These are phyloP conservation scores for Mythimna vitellina DNA, from an alignment of 2,888 invertebrate species.

Conservation along the genomic window DNA sequence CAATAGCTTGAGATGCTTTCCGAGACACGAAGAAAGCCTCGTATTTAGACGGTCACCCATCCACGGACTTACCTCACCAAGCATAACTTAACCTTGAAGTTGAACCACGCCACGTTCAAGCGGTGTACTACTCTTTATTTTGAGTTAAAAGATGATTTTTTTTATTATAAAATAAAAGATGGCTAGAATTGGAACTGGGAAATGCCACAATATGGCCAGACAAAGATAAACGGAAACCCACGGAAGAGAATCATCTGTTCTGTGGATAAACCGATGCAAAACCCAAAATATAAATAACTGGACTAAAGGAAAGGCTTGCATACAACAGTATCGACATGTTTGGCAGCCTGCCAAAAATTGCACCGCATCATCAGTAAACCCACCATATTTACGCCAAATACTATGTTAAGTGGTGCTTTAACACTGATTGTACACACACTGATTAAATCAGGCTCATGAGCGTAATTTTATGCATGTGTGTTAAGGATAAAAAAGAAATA, in stretches of 20 bases:
- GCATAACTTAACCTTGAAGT: too few relatives aligned
- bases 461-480: slow-evolving; percentile 48
- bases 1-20: too few relatives aligned
- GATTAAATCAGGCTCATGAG: slow-evolving; percentile 18
- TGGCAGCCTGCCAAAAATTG: slow-evolving; percentile 43
- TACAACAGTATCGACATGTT: slow-evolving; percentile 6
- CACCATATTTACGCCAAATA: slow-evolving; percentile 41
- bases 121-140: too few relatives aligned
- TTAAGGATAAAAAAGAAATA: slow-evolving; percentile 49
- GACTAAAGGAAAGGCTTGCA: slow-evolving; percentile 37
- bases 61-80: too few relatives aligned
- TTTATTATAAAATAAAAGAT: background rate
- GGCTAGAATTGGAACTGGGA: background rate
- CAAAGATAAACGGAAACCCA: slow-evolving; percentile 24
- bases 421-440: slow-evolving; percentile 31
- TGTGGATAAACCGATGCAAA: slow-evolving; percentile 15
- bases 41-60: too few relatives aligned
- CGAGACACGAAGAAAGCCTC: too few relatives aligned
- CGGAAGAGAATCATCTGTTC: too few relatives aligned
- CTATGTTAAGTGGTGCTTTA: slow-evolving; percentile 32
- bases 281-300: slow-evolving; percentile 32
- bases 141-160: background rate
- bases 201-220: background rate
- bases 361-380: slow-evolving; percentile 42
- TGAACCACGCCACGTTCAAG: too few relatives aligned